These are phyloP conservation scores for Sarcophaga carnaria DNA, from an alignment of 2,888 invertebrate species.

Conservation along the genomic window DNA sequence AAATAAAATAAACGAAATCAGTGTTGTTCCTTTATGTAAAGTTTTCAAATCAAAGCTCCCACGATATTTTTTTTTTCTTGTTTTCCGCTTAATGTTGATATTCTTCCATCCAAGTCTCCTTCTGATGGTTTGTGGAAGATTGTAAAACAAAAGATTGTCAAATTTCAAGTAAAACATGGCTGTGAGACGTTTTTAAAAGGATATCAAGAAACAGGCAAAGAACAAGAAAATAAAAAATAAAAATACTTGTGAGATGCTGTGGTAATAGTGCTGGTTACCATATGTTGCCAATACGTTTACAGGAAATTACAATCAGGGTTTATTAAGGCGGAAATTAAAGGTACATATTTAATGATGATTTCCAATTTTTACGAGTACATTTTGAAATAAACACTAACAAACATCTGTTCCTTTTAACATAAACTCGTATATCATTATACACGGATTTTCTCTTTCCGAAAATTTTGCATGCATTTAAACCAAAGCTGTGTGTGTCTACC, in stretches of 20 bases:
- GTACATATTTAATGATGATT: slow-evolving; percentile 64
- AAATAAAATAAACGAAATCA: slow-evolving; percentile 31
- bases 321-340: slow-evolving; percentile 61
- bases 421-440: neutral
- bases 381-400: slow-evolving; percentile 1
- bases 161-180: slow-evolving; percentile 26
- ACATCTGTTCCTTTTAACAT: neutral
- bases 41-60: slow-evolving; percentile 60
- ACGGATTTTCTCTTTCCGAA: too few species aligned
- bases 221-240: slow-evolving; percentile 19
- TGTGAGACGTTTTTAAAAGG: neutral
- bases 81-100: neutral
- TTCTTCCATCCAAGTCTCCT: too few species aligned
- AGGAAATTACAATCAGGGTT: slow-evolving; percentile 68
- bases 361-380: slow-evolving; percentile 15
- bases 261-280: slow-evolving; percentile 26
- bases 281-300: slow-evolving; percentile 63
- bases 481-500: too few species aligned
- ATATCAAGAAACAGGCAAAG: slow-evolving; percentile 5
- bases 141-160: slow-evolving; percentile 63
- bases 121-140: slow-evolving; percentile 46
- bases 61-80: slow-evolving; percentile 52
- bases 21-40: slow-evolving; percentile 2
- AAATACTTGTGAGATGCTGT: neutral
- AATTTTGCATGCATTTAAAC: too few species aligned